These are phyloP conservation scores for Camptogramma bilineatum DNA, from an alignment of 2,888 invertebrate species.

Conservation along the genomic window DNA sequence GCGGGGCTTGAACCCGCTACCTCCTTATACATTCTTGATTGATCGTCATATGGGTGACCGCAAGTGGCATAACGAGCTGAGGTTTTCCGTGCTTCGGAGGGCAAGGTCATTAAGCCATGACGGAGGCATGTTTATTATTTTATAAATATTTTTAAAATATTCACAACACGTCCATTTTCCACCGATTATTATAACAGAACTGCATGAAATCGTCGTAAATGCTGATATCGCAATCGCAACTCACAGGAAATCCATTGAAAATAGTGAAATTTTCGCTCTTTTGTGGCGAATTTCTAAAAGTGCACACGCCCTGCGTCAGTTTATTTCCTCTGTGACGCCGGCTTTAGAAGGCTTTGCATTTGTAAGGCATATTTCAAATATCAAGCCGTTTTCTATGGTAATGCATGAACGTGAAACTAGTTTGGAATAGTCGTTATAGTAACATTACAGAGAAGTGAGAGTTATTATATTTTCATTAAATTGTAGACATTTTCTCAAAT, in stretches of 20 bases:
- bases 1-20: no score
- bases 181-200: background rate
- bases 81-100: no score
- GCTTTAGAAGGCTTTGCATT: conserved; percentile 6
- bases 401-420: background rate
- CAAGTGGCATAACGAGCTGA: no score
- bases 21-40: no score
- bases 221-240: background rate
- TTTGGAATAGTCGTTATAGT: background rate
- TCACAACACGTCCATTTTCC: no score
- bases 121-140: no score
- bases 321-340: conserved; percentile 1
- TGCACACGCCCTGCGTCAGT: background rate
- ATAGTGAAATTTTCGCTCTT: background rate
- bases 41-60: no score
- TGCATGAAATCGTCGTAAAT: background rate
- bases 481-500: no score
- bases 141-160: no score
- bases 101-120: no score
- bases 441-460: no score
- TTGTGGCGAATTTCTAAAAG: background rate
- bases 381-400: background rate
- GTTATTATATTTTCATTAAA: no score
- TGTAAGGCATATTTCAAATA: conserved; percentile 6
- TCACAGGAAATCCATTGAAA: background rate